These are phyloP conservation scores for Montipora cactus DNA, from an alignment of 64 coral and sea anemone genomes.

Conservation along the genomic window DNA sequence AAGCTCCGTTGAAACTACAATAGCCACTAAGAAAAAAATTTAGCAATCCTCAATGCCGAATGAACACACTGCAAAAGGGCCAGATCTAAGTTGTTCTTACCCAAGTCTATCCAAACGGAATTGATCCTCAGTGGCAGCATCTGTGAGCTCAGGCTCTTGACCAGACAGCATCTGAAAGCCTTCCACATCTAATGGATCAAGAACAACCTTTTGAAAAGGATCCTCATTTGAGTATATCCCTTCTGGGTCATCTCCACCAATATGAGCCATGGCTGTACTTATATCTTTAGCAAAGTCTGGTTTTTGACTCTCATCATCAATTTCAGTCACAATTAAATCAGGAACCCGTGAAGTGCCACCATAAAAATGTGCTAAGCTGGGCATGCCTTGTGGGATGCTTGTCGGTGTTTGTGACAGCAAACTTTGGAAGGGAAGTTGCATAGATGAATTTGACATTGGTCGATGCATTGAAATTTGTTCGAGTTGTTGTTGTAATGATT, in stretches of 20 bases:
- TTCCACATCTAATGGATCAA: constrained; percentile 69
- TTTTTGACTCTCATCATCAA: constrained; percentile 62
- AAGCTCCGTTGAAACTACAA: too few relatives aligned
- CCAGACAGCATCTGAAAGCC: constrained; percentile 77
- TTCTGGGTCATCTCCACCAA: constrained; percentile 35
- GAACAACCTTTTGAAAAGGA: constrained; percentile 63
- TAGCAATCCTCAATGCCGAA: not conserved
- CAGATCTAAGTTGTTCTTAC: constrained; percentile 9
- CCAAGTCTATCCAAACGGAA: constrained; percentile 70
- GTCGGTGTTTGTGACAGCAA: constrained; percentile 40
- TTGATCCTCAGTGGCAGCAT: constrained; percentile 77
- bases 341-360: constrained; percentile 54
- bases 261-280: constrained; percentile 59
- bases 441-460: constrained; percentile 37
- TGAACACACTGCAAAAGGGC: not conserved
- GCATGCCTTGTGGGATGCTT: constrained; percentile 15
- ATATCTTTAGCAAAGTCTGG: constrained; percentile 72
- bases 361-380: constrained; percentile 54
- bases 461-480: constrained; percentile 58
- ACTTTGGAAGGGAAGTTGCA: constrained; percentile 48
- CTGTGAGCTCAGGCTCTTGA: constrained; percentile 74
- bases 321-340: constrained; percentile 67
- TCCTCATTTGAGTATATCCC: constrained; percentile 65
- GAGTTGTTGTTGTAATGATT: constrained; percentile 44
- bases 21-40: too few relatives aligned